Evolutionary conservation across 2,797 vertebrate genomes (phyloP).

Genomic region (Lerista edwardsae): DNA sequence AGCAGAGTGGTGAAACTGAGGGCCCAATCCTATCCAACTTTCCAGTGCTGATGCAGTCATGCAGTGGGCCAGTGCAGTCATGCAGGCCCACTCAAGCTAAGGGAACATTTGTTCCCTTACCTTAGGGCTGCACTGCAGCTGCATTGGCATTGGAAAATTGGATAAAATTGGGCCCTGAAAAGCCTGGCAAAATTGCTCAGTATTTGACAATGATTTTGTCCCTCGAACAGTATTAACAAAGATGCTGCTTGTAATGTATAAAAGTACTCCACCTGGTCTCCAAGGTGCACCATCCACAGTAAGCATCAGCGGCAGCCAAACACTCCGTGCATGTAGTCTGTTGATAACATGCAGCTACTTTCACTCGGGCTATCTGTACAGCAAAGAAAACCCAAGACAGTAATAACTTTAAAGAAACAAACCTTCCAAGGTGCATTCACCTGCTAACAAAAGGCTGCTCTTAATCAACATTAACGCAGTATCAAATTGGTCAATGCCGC

Average conservation of each 20-base stretch:
- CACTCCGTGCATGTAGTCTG: slow-evolving; percentile 87
- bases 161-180: background rate
- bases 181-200: background rate
- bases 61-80: too few species aligned
- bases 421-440: fast-evolving
- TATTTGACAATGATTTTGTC: background rate
- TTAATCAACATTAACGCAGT: fast-evolving
- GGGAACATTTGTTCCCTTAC: too few species aligned
- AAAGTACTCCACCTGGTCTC: slow-evolving; percentile 86
- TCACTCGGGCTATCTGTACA: slow-evolving; percentile 88
- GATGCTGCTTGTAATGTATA: fast-evolving
- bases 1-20: slow-evolving; percentile 5
- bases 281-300: slow-evolving; percentile 96
- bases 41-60: too few species aligned
- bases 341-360: slow-evolving; percentile 87
- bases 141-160: too few species aligned
- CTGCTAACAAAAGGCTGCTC: fast-evolving
- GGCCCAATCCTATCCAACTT: too few species aligned
- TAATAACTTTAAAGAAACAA: background rate
- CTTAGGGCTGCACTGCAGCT: too few species aligned
- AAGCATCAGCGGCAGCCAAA: slow-evolving; percentile 86
- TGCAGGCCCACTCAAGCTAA: too few species aligned
- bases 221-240: fast-evolving
- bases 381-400: slow-evolving; percentile 36
- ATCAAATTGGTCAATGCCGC: background rate